These are phyloP conservation scores for Rhabdornis inornatus DNA, from an alignment of 2,113 vertebrate species.

Conservation along the genomic window DNA sequence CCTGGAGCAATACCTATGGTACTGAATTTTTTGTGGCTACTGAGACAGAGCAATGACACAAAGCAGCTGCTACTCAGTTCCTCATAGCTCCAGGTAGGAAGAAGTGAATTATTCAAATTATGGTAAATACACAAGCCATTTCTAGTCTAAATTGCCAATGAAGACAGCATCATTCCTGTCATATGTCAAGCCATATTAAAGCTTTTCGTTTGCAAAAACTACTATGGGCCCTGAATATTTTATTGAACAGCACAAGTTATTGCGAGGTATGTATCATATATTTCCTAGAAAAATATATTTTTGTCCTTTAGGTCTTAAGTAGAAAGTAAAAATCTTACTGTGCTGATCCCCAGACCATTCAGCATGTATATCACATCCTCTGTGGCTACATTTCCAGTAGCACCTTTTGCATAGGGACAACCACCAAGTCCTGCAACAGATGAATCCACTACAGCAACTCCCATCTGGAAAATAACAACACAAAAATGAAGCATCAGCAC, in stretches of 20 bases:
- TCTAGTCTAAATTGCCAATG: background rate
- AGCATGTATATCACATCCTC: conserved; percentile 96
- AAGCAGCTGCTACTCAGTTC: background rate
- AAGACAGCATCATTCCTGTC: background rate
- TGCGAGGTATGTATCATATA: rapidly evolving
- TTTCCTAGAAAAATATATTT: background rate
- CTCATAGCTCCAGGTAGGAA: background rate
- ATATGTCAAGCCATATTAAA: background rate
- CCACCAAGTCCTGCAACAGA: conserved; percentile 91
- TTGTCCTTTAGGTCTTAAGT: background rate
- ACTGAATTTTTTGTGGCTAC: background rate
- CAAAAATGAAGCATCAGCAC: conserved; percentile 15
- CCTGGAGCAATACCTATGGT: background rate
- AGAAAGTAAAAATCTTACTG: conserved; percentile 77
- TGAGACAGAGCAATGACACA: background rate
- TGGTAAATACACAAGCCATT: background rate
- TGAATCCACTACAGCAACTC: conserved; percentile 89
- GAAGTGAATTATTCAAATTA: background rate
- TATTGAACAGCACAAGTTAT: background rate
- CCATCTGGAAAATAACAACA: conserved; percentile 84
- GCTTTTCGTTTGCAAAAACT: background rate
- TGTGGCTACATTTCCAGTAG: conserved; percentile 93
- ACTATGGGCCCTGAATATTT: background rate
- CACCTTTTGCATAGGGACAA: conserved; percentile 91
- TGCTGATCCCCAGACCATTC: conserved; percentile 88